These are phyloP conservation scores for Branchellion lobata DNA, from an alignment of 2,888 invertebrate species.

Conservation along the genomic window DNA sequence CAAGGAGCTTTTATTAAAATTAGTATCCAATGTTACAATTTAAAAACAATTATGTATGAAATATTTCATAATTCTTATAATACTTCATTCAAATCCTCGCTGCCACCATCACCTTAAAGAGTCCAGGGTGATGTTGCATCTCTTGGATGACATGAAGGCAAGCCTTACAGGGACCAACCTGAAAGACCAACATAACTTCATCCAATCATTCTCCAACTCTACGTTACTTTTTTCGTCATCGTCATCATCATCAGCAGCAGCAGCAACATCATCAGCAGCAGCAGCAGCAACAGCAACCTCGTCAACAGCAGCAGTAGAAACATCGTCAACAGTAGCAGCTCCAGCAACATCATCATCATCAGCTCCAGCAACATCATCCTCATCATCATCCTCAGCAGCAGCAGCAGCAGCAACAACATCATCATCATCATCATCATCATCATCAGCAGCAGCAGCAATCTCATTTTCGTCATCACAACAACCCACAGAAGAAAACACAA, in stretches of 20 bases:
- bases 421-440: not conserved
- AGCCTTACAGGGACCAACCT: conserved; percentile 78
- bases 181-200: conserved; percentile 55
- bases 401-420: conserved; percentile 2
- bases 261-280: conserved; percentile 33
- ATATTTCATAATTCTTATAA: too few species aligned
- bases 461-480: not conserved
- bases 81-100: too few species aligned
- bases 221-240: not conserved
- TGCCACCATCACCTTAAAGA: not conserved
- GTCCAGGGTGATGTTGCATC: conserved; percentile 68
- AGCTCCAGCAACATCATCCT: conserved; percentile 6
- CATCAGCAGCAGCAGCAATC: not conserved
- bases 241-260: conserved; percentile 25
- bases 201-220: not conserved
- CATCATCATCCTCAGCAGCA: conserved; percentile 17
- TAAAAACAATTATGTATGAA: too few species aligned
- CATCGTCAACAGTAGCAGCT: conserved; percentile 7
- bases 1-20: too few species aligned
- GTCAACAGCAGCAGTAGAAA: not conserved
- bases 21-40: too few species aligned
- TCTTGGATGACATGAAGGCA: conserved; percentile 85
- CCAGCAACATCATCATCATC: conserved; percentile 23
- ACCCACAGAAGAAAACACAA: not conserved
- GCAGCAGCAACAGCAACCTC: conserved; percentile 2